Conservation (phyloP, 53 echinoderm and acorn worm species). For the Pentamera pediparva region DNA sequence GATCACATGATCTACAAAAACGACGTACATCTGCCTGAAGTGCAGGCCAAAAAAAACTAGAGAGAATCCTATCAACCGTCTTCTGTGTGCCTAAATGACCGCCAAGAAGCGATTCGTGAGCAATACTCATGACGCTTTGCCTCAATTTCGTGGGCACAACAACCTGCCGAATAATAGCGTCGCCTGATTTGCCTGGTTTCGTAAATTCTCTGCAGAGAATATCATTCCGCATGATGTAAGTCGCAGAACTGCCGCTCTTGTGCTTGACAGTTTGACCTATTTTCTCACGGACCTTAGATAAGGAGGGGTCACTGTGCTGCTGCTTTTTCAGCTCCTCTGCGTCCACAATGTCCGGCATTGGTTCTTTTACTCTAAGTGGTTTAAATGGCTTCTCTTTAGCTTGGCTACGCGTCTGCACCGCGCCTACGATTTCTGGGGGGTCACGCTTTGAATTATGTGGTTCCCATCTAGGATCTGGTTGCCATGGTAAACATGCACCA, state of each 20-base stretch:
- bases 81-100: slow-evolving; percentile 47
- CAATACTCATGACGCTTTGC: slow-evolving; percentile 26
- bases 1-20: slow-evolving; percentile 48
- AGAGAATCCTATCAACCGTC: slow-evolving; percentile 39
- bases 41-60: slow-evolving; percentile 41
- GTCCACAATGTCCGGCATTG: slow-evolving; percentile 18
- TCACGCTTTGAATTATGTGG: neutral
- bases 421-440: neutral
- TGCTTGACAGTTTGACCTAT: neutral
- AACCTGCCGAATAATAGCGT: slow-evolving; percentile 19
- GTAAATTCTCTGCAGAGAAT: slow-evolving; percentile 10
- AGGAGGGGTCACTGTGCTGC: neutral
- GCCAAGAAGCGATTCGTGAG: slow-evolving; percentile 52
- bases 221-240: slow-evolving; percentile 1
- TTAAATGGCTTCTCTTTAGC: slow-evolving; percentile 24
- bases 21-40: slow-evolving; percentile 35
- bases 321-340: neutral
- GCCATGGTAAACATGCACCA: slow-evolving; percentile 18
- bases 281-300: neutral
- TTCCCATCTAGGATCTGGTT: neutral
- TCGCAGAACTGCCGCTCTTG: neutral
- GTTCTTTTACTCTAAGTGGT: slow-evolving; percentile 25
- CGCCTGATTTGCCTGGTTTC: neutral
- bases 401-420: neutral
- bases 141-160: slow-evolving; percentile 33